Conservation (phyloP, 2,113 vertebrate species). For the Poeciliopsis prolifica region DNA sequence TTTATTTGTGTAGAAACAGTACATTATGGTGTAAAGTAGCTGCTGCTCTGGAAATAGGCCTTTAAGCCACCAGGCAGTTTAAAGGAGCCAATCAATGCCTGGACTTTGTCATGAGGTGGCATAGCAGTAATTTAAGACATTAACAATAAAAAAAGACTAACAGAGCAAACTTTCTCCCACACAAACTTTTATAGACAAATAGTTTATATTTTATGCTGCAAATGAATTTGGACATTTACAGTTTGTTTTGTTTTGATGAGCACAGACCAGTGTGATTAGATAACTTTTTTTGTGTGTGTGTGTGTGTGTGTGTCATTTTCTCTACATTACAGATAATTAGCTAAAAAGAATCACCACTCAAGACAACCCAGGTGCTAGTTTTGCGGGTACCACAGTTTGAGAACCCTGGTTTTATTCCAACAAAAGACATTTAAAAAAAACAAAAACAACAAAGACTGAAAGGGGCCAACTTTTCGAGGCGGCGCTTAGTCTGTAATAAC, state of each 20-base stretch:
- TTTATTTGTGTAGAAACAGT: not conserved
- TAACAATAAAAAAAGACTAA: not conserved
- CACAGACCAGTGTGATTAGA: not conserved
- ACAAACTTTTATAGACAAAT: no score
- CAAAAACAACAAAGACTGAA: not conserved
- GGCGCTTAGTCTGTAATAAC: slow-evolving; percentile 43
- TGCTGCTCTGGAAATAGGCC: not conserved
- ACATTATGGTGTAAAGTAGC: not conserved
- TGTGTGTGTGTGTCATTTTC: not conserved
- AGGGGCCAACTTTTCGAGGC: not conserved
- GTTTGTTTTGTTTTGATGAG: not conserved
- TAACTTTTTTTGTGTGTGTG: not conserved
- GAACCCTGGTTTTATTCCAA: not conserved
- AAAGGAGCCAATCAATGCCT: not conserved
- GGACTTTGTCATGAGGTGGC: not conserved
- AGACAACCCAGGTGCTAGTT: not conserved
- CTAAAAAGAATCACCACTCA: not conserved
- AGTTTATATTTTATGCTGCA: no score
- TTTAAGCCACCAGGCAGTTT: not conserved
- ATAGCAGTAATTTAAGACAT: not conserved
- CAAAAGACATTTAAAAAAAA: not conserved
- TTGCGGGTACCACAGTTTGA: not conserved
- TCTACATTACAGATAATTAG: not conserved
- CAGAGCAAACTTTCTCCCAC: no score
- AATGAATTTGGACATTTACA: no score